These are phyloP conservation scores for Gnathonemus echidnorhynchus DNA, from an alignment of 2,113 vertebrate genomes.

Conservation along the genomic window DNA sequence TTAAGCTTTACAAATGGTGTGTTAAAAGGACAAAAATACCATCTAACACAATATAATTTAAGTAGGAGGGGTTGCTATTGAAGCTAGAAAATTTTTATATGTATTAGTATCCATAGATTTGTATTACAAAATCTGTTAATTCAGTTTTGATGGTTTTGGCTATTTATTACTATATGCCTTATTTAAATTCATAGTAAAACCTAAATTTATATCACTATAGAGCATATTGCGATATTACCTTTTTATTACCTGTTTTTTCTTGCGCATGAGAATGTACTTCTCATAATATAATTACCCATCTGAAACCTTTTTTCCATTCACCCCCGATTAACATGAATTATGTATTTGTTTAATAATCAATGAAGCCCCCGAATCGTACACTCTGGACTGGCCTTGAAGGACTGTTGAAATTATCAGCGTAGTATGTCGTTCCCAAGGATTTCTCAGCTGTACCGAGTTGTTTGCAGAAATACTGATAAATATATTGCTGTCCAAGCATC, in stretches of 20 bases:
- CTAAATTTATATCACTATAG: neutral
- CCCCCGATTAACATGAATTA: slow-evolving; percentile 24
- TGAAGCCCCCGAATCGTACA: slow-evolving; percentile 3
- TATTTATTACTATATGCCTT: neutral
- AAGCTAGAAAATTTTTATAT: neutral
- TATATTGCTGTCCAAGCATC: neutral
- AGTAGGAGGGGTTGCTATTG: neutral
- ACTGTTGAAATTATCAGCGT: neutral
- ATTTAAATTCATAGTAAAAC: neutral
- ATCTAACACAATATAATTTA: neutral
- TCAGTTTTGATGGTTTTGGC: neutral
- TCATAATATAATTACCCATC: neutral
- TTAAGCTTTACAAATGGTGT: neutral
- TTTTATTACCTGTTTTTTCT: neutral
- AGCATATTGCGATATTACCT: neutral
- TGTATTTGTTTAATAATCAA: slow-evolving; percentile 28
- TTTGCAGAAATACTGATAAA: neutral
- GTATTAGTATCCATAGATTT: neutral
- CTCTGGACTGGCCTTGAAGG: neutral
- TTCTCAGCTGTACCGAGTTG: neutral
- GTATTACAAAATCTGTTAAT: neutral
- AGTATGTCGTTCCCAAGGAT: neutral
- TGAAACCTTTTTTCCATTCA: neutral
- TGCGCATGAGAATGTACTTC: neutral
- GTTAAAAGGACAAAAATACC: neutral